Percentiles rank a stretch among this genome's conserved stretches.
These are phyloP conservation scores for Malthinus seriepunctatus DNA, from an alignment of 2,888 invertebrate genomes.

Conservation along the genomic window DNA sequence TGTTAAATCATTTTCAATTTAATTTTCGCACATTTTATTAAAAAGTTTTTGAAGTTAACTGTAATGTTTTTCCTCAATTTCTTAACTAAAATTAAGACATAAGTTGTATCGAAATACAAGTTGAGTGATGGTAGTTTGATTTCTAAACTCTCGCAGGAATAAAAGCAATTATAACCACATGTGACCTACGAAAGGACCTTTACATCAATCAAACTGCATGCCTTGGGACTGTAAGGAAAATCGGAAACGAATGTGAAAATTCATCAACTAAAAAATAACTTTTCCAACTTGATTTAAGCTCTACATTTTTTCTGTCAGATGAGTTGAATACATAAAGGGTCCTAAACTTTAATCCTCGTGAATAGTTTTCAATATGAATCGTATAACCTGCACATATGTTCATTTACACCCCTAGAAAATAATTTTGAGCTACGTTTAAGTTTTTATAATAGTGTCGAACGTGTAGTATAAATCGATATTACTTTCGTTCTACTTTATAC, in stretches of 20 bases:
- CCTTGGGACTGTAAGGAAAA: conserved; percentile 42
- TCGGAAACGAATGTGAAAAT: conserved; percentile 27
- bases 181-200: conserved; percentile 49
- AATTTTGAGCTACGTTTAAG: conserved; percentile 38
- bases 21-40: neutral
- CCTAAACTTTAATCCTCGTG: conserved; percentile 48
- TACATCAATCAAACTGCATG: conserved; percentile 51
- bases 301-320: conserved; percentile 37
- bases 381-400: conserved; percentile 58
- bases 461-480: conserved; percentile 38
- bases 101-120: conserved; percentile 18
- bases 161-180: conserved; percentile 56
- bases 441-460: neutral
- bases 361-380: conserved; percentile 56
- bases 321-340: conserved; percentile 36
- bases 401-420: conserved; percentile 47
- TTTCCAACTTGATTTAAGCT: conserved; percentile 21
- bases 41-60: neutral
- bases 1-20: neutral
- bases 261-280: neutral
- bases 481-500: conserved; percentile 43
- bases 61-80: too few relatives aligned
- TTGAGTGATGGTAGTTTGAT: conserved; percentile 22
- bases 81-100: conserved; percentile 6
- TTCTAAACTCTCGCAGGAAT: conserved; percentile 42